These are phyloP conservation scores for Gadopsis bispinosus DNA, from an alignment of 2,797 vertebrate genomes.

Conservation along the genomic window DNA sequence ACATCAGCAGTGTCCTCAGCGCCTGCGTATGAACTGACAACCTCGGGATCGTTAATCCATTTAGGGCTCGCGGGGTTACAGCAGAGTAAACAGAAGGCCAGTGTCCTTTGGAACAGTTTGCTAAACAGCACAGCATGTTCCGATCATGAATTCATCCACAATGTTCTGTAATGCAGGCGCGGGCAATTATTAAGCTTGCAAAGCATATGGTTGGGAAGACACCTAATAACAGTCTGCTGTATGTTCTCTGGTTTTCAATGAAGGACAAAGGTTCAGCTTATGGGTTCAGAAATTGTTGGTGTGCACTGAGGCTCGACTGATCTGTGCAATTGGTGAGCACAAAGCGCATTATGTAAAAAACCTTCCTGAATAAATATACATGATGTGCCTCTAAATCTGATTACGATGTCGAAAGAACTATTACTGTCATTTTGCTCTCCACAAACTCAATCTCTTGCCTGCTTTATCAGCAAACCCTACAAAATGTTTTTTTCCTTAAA, in stretches of 20 bases:
- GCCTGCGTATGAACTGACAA: slow-evolving; percentile 75
- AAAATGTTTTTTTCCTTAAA: slow-evolving; percentile 30
- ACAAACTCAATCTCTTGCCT: slow-evolving; percentile 37
- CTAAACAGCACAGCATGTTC: slow-evolving; percentile 65
- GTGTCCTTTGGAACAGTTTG: slow-evolving; percentile 71
- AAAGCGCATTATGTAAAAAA: slow-evolving; percentile 67
- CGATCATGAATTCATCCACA: slow-evolving; percentile 66
- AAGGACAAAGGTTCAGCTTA: slow-evolving; percentile 76
- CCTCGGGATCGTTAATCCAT: slow-evolving; percentile 79
- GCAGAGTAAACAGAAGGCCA: slow-evolving; percentile 74
- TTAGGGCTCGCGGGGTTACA: slow-evolving; percentile 66
- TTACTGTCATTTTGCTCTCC: slow-evolving; percentile 44
- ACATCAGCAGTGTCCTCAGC: slow-evolving; percentile 68
- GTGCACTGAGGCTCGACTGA: slow-evolving; percentile 67
- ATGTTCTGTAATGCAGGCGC: slow-evolving; percentile 52
- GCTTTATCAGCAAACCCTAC: slow-evolving; percentile 50
- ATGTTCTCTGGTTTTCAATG: slow-evolving; percentile 70
- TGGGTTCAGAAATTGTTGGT: slow-evolving; percentile 60
- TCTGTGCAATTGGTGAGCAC: slow-evolving; percentile 68
- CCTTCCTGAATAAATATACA: slow-evolving; percentile 60
- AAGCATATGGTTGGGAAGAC: slow-evolving; percentile 76
- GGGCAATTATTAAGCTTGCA: slow-evolving; percentile 65
- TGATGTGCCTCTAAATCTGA: slow-evolving; percentile 63
- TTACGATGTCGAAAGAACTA: slow-evolving; percentile 58
- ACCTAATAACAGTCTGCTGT: slow-evolving; percentile 71